Conservation (phyloP, 2,113 vertebrate genomes). For the Paedocypris sp. region DNA sequence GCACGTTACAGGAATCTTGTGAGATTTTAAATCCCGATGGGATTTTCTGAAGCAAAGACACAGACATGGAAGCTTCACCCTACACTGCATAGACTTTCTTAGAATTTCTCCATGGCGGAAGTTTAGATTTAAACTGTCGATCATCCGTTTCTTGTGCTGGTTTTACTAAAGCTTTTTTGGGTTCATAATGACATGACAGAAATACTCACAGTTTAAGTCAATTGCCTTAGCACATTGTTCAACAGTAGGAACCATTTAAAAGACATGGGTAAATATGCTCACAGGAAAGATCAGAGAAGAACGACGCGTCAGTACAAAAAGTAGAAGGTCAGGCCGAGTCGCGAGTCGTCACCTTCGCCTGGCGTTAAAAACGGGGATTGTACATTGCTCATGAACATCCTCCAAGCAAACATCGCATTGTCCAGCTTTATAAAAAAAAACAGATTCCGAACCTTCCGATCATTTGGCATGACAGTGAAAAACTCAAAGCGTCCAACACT, state of each 20-base stretch:
- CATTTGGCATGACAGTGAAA: conserved; percentile 62
- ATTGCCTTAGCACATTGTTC: conserved; percentile 50
- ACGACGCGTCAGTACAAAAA: conserved; percentile 58
- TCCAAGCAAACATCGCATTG: conserved; percentile 52
- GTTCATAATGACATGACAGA: conserved; percentile 55
- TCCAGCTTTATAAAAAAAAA: conserved; percentile 54
- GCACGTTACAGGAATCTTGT: conserved; percentile 59
- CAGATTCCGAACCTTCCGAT: conserved; percentile 53
- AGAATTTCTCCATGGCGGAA: conserved; percentile 39
- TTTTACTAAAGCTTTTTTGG: conserved; percentile 71
- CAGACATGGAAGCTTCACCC: conserved; percentile 59
- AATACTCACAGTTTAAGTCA: conserved; percentile 63
- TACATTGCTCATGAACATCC: conserved; percentile 59
- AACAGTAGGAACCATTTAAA: conserved; percentile 53
- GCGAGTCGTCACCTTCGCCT: conserved; percentile 35
- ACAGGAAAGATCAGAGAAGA: conserved; percentile 58
- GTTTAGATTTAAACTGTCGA: conserved; percentile 30
- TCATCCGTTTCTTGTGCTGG: conserved; percentile 62
- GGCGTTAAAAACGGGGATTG: conserved; percentile 58
- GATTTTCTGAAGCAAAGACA: conserved; percentile 48
- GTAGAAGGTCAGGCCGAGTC: conserved; percentile 58
- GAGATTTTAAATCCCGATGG: conserved; percentile 45
- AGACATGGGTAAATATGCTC: conserved; percentile 50
- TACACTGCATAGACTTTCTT: conserved; percentile 70
- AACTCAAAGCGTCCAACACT: conserved; percentile 16